phyloP scores from a whole-genome alignment of 2,797 vertebrate genomes.

The Centroberyx gerrardi region DNA sequence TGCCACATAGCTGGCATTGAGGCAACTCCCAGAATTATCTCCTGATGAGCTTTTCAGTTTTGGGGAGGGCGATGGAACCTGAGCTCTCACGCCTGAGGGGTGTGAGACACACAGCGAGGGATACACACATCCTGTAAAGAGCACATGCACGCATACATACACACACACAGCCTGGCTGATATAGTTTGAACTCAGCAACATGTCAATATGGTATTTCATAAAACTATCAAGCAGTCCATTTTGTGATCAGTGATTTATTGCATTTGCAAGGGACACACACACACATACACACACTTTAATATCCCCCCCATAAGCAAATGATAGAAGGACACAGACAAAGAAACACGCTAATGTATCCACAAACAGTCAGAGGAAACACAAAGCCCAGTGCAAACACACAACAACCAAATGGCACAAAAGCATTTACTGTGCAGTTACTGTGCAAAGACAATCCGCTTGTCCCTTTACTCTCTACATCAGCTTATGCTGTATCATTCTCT shows the following conservation, averaged over 20 bases:
- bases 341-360: not conserved
- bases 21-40: constrained; percentile 85
- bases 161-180: not conserved
- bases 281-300: not conserved
- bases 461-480: constrained; percentile 9
- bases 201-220: not conserved
- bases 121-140: constrained; percentile 51
- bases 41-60: constrained; percentile 80
- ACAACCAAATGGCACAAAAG: not conserved
- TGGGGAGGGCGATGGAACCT: constrained; percentile 67
- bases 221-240: not conserved
- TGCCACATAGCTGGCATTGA: constrained; percentile 82
- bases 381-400: constrained; percentile 8
- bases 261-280: not conserved
- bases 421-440: constrained; percentile 7
- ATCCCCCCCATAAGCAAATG: no score
- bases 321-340: not conserved
- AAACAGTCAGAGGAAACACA: constrained; percentile 12
- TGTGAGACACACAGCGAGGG: constrained; percentile 35
- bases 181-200: constrained; percentile 2
- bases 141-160: constrained; percentile 17
- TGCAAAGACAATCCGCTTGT: not conserved
- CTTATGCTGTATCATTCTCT: not conserved
- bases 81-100: constrained; percentile 66
- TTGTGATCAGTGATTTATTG: not conserved